phyloP scores from a whole-genome alignment of 37 sponge, comb jelly and placozoan species.

The Cladorhizidae sp. region DNA sequence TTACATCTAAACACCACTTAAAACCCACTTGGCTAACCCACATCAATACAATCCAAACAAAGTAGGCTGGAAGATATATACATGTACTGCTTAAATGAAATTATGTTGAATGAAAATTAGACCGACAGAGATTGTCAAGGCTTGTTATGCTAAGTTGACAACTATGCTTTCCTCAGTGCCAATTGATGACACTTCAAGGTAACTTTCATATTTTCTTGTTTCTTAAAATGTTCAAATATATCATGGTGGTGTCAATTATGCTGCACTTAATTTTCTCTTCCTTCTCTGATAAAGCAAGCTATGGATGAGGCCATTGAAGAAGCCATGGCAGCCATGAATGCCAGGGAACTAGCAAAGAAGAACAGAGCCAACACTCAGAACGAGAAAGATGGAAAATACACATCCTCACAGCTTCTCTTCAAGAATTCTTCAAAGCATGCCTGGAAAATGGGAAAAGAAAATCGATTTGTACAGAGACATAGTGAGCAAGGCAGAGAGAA shows the following conservation, averaged over 20 bases:
- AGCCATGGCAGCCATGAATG: conserved; percentile 9
- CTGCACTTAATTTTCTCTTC: background rate
- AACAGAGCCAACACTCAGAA: background rate
- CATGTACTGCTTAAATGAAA: no score
- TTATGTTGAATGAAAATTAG: no score
- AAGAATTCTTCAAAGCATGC: conserved; percentile 47
- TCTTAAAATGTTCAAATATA: background rate
- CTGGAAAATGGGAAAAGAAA: conserved; percentile 29
- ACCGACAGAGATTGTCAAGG: no score
- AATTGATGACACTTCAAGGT: background rate
- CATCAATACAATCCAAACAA: no score
- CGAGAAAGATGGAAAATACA: conserved; percentile 14
- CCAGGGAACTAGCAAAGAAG: background rate
- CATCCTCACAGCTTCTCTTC: conserved; percentile 25
- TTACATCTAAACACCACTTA: no score
- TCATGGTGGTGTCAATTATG: background rate
- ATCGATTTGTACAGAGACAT: conserved; percentile 37
- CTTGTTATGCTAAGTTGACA: no score
- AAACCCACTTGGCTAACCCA: no score
- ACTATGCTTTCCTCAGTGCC: no score
- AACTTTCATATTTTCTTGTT: background rate
- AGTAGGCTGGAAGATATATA: no score
- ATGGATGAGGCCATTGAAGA: conserved; percentile 20
- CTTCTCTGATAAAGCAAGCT: background rate
- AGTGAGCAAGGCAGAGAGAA: conserved; percentile 53